Percentiles rank a stretch among this genome's conserved stretches.
Conservation (phyloP, 1,140 invertebrate genomes). For the Phocides pigmalion region DNA sequence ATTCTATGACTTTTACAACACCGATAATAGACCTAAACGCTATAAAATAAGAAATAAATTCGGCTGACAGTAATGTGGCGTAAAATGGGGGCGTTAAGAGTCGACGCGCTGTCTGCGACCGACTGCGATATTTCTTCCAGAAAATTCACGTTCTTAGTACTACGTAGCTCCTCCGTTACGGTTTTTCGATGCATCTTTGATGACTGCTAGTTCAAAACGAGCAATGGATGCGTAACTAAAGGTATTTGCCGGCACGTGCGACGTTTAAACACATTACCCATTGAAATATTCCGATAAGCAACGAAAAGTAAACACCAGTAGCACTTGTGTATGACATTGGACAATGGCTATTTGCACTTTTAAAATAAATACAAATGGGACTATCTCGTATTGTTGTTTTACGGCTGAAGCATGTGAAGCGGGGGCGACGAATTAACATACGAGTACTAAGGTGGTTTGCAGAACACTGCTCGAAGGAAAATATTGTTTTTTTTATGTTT, state of each 20-base stretch:
- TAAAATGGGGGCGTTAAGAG: constrained; percentile 28
- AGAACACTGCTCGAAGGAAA: too few relatives aligned
- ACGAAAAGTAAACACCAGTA: constrained; percentile 30
- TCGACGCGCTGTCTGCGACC: constrained; percentile 48
- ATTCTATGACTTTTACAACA: constrained; percentile 6
- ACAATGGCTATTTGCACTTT: constrained; percentile 31
- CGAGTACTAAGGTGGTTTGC: too few relatives aligned
- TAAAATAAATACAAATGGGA: constrained; percentile 37
- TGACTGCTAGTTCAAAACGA: not conserved
- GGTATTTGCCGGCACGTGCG: constrained; percentile 28
- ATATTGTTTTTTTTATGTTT: too few relatives aligned
- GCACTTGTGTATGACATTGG: constrained; percentile 22
- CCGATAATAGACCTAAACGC: constrained; percentile 27
- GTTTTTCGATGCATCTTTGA: not conserved
- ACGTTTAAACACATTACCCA: constrained; percentile 23
- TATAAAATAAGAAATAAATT: constrained; percentile 33
- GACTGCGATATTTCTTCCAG: constrained; percentile 29
- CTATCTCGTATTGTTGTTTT: constrained; percentile 23
- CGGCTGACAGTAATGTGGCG: constrained; percentile 6
- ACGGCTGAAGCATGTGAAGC: too few relatives aligned
- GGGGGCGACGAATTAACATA: too few relatives aligned
- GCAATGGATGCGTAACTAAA: constrained; percentile 33
- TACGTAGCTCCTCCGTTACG: constrained; percentile 25
- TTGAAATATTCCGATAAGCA: constrained; percentile 37
- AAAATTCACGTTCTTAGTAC: constrained; percentile 23